Percentiles rank a stretch among this genome's conserved stretches.
Conservation (phyloP, 2,797 vertebrate species). For the Cyprinodon diabolis region DNA sequence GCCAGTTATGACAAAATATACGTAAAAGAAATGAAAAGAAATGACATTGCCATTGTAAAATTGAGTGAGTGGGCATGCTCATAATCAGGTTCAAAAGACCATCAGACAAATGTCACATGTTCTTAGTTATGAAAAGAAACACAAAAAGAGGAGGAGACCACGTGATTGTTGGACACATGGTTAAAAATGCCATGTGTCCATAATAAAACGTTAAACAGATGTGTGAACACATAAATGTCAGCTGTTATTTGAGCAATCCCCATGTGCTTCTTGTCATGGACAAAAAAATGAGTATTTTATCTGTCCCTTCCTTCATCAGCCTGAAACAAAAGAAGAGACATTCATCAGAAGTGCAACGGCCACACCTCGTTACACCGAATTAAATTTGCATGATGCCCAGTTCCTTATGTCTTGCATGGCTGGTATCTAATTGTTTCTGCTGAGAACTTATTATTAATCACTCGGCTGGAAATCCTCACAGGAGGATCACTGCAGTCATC, state of each 20-base stretch:
- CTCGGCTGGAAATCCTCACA: constrained; percentile 81
- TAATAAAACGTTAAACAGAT: not conserved
- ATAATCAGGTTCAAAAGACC: constrained; percentile 33
- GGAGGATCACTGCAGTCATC: constrained; percentile 73
- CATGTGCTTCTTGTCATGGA: not conserved
- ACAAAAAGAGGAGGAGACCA: constrained; percentile 21
- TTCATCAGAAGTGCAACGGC: constrained; percentile 48
- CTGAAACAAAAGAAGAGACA: constrained; percentile 40
- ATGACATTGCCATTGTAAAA: not conserved
- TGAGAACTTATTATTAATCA: constrained; percentile 87
- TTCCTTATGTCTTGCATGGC: constrained; percentile 76
- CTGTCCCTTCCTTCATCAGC: constrained; percentile 16
- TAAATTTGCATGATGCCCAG: constrained; percentile 77
- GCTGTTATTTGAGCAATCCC: constrained; percentile 23
- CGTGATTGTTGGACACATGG: constrained; percentile 5
- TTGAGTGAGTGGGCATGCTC: not conserved
- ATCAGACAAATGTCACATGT: constrained; percentile 2
- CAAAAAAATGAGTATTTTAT: constrained; percentile 27
- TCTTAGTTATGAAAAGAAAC: constrained; percentile 8
- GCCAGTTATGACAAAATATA: not conserved
- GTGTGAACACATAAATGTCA: not conserved
- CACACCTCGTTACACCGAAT: constrained; percentile 74
- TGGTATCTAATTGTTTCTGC: constrained; percentile 86
- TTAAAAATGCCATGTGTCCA: constrained; percentile 8
- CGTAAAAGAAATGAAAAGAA: not conserved